phyloP scores from a whole-genome alignment of 2,888 invertebrate genomes.

The Flabesymbios commensalis region DNA sequence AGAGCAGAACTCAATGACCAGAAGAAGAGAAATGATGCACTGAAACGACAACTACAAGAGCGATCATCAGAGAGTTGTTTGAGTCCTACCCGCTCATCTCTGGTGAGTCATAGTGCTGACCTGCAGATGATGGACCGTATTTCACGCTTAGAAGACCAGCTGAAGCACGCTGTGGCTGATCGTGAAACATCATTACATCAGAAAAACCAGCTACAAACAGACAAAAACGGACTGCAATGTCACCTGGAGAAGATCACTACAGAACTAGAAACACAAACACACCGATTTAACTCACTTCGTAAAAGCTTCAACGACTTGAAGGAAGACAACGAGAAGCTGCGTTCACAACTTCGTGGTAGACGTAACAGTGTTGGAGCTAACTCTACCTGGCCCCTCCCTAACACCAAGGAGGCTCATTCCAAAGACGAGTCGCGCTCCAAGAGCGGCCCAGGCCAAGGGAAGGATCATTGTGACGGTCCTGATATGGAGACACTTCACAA shows the following conservation, averaged over 20 bases:
- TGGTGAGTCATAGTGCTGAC: background rate
- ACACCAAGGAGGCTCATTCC: no score
- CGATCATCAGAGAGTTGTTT: no score
- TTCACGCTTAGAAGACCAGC: background rate
- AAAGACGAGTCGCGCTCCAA: no score
- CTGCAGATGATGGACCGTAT: background rate
- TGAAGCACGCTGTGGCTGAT: background rate
- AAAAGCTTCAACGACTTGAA: conserved; percentile 9
- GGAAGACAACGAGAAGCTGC: conserved; percentile 13
- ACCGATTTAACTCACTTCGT: conserved; percentile 2
- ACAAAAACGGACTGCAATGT: background rate
- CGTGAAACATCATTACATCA: background rate
- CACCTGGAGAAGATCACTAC: background rate
- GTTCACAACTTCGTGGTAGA: conserved; percentile 2
- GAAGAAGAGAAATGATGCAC: background rate
- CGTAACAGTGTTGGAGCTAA: no score
- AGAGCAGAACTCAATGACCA: background rate
- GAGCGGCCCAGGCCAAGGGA: no score
- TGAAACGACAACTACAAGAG: background rate
- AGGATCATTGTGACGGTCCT: no score
- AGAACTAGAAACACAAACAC: conserved; percentile 1
- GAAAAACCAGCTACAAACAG: background rate
- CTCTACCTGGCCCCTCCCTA: no score
- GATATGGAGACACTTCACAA: no score
- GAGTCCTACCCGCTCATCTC: background rate